Conservation (phyloP, 2,888 invertebrate species). For the Lasioglossum zephyrum region DNA sequence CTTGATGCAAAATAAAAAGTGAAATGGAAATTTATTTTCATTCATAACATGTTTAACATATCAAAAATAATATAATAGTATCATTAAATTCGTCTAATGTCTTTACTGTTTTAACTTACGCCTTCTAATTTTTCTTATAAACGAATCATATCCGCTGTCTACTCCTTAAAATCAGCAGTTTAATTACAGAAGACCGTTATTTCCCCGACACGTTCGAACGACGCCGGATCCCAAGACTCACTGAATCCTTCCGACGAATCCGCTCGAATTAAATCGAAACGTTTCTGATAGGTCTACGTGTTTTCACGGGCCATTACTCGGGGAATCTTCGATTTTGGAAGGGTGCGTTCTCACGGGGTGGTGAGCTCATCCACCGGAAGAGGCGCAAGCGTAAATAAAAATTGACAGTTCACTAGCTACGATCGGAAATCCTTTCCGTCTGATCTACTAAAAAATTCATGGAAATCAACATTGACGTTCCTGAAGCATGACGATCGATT, state of each 20-base stretch:
- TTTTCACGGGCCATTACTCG: conserved; percentile 64
- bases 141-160: no score
- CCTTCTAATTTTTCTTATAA: no score
- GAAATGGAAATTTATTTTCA: no score
- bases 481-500: conserved; percentile 28
- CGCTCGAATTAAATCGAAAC: conserved; percentile 35
- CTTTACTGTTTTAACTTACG: no score
- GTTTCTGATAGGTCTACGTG: conserved; percentile 38
- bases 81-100: no score
- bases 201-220: background rate
- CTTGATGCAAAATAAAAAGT: no score
- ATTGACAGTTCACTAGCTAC: conserved; percentile 20
- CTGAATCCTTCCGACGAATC: background rate
- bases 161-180: background rate
- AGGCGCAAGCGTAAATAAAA: conserved; percentile 28
- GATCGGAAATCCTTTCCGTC: conserved; percentile 45
- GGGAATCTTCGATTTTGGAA: conserved; percentile 51
- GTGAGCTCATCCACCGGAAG: conserved; percentile 45
- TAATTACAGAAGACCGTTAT: background rate
- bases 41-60: no score
- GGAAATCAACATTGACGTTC: conserved; percentile 18
- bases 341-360: conserved; percentile 56
- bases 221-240: background rate
- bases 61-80: no score
- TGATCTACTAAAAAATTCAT: background rate